Evolutionary conservation across 2,797 vertebrate species (phyloP).

Genomic region (Artibeus lituratus): DNA sequence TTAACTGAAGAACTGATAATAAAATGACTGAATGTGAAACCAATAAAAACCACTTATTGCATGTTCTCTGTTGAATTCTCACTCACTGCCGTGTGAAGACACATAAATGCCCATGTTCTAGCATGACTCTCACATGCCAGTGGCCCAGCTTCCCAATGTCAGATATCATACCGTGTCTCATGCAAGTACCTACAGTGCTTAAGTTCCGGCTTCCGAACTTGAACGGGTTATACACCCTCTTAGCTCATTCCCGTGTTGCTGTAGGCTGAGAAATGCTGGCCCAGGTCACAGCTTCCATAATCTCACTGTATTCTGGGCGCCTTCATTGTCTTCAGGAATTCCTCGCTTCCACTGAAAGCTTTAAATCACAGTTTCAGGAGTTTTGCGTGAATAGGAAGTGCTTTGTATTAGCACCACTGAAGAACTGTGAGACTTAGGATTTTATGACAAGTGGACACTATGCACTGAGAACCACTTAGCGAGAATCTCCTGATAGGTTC

Average conservation of each 20-base stretch:
- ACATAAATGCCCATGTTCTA: background rate
- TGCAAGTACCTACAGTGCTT: background rate
- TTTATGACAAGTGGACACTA: background rate
- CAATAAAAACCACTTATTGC: conserved; percentile 66
- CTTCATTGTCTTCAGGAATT: background rate
- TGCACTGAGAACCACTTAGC: background rate
- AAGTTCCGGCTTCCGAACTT: background rate
- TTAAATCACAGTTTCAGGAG: background rate
- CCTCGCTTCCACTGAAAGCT: background rate
- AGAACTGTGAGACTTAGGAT: background rate
- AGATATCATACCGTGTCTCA: background rate
- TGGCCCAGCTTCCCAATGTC: background rate
- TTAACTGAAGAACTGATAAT: conserved; percentile 62
- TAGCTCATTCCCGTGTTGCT: background rate
- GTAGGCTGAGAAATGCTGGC: background rate
- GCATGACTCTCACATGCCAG: background rate
- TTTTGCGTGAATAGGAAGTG: background rate
- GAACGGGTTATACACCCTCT: background rate
- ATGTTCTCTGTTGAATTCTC: conserved; percentile 36
- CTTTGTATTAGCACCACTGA: background rate
- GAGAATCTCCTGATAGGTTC: background rate
- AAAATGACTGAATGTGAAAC: conserved; percentile 63
- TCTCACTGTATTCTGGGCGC: background rate
- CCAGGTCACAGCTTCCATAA: background rate
- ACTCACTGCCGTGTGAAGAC: background rate